Evolutionary conservation across 2,888 invertebrate genomes (phyloP).

Genomic region (Nowickia ferox): DNA sequence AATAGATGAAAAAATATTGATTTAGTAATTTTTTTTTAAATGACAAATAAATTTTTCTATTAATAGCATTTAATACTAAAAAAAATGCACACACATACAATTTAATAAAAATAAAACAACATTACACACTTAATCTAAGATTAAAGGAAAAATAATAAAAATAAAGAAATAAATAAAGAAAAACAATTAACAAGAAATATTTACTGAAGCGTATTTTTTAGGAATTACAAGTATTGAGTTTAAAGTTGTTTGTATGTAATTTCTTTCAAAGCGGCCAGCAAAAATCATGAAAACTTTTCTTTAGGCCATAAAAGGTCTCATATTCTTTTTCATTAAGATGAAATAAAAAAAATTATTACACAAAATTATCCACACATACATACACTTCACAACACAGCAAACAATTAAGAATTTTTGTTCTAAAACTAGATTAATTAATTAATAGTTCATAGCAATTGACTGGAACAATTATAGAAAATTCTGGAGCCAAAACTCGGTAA

Average conservation of each 20-base stretch:
- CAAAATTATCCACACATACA: slow-evolving; percentile 36
- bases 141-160: not conserved
- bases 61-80: slow-evolving; percentile 64
- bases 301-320: not conserved
- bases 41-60: slow-evolving; percentile 59
- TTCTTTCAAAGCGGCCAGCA: slow-evolving; percentile 7
- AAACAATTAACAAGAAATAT: slow-evolving; percentile 16
- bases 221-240: not conserved
- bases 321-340: slow-evolving; percentile 1
- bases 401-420: slow-evolving; percentile 44
- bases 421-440: slow-evolving; percentile 14
- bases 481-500: not conserved
- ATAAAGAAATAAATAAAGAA: slow-evolving; percentile 58
- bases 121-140: slow-evolving; percentile 78
- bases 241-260: no score
- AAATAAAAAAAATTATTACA: not conserved
- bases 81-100: slow-evolving; percentile 57
- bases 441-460: not conserved
- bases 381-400: slow-evolving; percentile 54
- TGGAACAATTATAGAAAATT: not conserved
- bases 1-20: slow-evolving; percentile 73
- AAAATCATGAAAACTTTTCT: not conserved
- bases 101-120: slow-evolving; percentile 59
- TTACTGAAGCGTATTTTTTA: slow-evolving; percentile 35
- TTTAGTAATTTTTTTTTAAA: slow-evolving; percentile 72